Evolutionary conservation across 2,797 vertebrate species (phyloP), one percentile per base, ranked within the genome.

Genomic region (Sorex maritimensis): DNA sequence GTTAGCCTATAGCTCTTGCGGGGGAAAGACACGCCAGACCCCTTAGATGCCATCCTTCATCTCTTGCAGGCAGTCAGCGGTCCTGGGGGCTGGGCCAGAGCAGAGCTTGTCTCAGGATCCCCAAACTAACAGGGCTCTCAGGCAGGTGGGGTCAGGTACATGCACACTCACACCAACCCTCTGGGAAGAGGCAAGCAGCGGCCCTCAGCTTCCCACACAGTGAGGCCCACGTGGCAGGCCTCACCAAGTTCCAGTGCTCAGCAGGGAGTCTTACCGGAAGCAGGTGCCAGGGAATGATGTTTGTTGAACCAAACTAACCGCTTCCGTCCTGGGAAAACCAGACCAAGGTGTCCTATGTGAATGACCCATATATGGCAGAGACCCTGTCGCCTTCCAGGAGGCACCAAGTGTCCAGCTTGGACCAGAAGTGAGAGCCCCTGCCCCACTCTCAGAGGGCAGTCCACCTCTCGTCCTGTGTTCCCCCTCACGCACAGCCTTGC

Each of bases 31-130:
- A 99, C 97, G 74, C 98, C 97, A 14, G 99, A 97, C 92, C 98
- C 99, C 98, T 99, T 99, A 1, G 99, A 99, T 8, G 98, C 99
- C 99, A 99, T 99, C 63, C 95, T 99, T 98, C 97, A 97, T 95
- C 89, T 87, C 94, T 90, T 91, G 94, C 88, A 96, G 96, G 96
- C 0, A 9, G 95, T 86, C 90, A 90, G 95, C 92, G 89, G 94
- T 97, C 0, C 4, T 96, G 85, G 83, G 95, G 94, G 95, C 94
- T 72, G 94, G 90, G 91, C 69, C 86, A 73, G 91, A 93, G 90
- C 38, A 80, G n/a, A 96, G 55, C 44, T 81, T 88, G 49, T 71
- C 69, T 58, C 14, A 75, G 38, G 65, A 55, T 38, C 55, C 71
- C 82, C 63, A 38, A 13, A 55, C 4, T 65, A 63, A 88, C 80